phyloP scores from a whole-genome alignment of 2,888 invertebrate species.

The Matsumyia berberina region DNA sequence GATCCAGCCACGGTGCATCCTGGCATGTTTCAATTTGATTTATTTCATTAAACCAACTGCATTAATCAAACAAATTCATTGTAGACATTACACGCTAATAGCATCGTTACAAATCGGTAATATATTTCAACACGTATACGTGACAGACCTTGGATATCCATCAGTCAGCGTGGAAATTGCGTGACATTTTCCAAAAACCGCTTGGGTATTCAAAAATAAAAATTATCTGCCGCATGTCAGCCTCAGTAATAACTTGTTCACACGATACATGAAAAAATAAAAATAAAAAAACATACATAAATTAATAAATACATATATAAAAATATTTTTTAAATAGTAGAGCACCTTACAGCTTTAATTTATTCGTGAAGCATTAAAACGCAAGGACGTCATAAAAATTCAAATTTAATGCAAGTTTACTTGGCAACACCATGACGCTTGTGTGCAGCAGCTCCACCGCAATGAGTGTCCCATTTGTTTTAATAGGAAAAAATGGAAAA shows the following conservation, averaged over 20 bases:
- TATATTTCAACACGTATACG: neutral
- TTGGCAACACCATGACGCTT: neutral
- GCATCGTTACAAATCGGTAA: neutral
- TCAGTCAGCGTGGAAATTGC: conserved; percentile 19
- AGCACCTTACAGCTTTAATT: conserved; percentile 10
- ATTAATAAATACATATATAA: conserved; percentile 2
- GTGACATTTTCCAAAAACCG: conserved; percentile 15
- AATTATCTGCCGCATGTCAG: neutral
- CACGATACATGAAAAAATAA: conserved; percentile 6
- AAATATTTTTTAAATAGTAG: conserved; percentile 10
- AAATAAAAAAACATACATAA: conserved; percentile 1
- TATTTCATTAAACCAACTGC: too few relatives aligned
- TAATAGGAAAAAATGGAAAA: conserved; percentile 3
- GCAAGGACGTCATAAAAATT: conserved; percentile 22
- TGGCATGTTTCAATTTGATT: too few relatives aligned
- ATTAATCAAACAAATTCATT: too few relatives aligned
- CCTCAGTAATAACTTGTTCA: conserved; percentile 16
- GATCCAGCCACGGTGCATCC: too few relatives aligned
- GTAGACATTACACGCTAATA: neutral
- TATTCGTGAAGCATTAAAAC: conserved; percentile 6
- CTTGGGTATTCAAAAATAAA: neutral
- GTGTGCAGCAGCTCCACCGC: neutral
- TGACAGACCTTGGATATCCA: conserved; percentile 11
- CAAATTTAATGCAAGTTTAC: conserved; percentile 25
- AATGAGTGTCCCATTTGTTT: conserved; percentile 18